These are phyloP conservation scores for Anguilla marmorata DNA, from an alignment of 2,797 vertebrate species.

Conservation along the genomic window DNA sequence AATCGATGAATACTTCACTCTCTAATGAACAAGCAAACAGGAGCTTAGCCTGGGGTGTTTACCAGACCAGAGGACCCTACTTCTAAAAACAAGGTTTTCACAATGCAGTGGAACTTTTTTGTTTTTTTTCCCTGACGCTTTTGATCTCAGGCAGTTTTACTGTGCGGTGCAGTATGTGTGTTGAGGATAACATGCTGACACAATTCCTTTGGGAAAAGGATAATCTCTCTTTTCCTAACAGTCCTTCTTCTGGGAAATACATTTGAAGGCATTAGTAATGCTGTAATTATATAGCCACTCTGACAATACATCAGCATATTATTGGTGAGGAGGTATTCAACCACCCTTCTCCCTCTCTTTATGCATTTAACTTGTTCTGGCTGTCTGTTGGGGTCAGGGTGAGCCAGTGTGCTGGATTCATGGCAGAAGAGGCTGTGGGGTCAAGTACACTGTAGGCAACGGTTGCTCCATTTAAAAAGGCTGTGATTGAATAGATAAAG, in stretches of 20 bases:
- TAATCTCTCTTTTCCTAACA: background rate
- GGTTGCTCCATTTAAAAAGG: background rate
- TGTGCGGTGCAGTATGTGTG: background rate
- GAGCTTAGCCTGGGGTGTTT: background rate
- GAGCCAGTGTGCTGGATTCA: background rate
- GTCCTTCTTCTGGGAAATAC: background rate
- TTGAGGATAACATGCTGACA: background rate
- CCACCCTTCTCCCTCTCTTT: background rate
- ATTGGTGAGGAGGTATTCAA: background rate
- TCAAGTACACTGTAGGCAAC: background rate
- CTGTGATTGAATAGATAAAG: background rate
- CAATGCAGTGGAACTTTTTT: background rate
- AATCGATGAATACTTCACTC: slow-evolving; percentile 27
- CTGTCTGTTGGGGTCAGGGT: background rate
- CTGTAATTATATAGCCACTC: background rate
- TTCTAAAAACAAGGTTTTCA: background rate
- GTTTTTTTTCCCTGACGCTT: background rate
- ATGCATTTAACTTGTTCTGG: background rate
- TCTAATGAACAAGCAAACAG: slow-evolving; percentile 13
- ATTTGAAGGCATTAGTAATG: background rate
- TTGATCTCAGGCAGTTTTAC: background rate
- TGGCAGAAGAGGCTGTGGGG: background rate
- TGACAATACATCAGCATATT: background rate
- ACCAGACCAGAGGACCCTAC: background rate
- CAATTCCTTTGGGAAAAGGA: background rate